Conservation (phyloP, 64 coral and sea anemone species). For the Stichodactyla mertensii region DNA sequence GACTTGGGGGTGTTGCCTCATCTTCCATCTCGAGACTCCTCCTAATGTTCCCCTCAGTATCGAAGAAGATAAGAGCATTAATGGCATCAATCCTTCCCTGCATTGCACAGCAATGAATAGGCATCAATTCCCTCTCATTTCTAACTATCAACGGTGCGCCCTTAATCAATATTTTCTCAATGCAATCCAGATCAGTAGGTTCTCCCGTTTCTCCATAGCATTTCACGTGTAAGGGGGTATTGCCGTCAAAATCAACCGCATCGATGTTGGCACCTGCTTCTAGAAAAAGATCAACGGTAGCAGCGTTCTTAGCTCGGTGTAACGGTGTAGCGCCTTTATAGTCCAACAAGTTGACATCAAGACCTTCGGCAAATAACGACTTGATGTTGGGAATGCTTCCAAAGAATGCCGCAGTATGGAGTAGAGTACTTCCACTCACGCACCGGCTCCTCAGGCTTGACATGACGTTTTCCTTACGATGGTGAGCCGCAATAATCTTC, state of each 20-base stretch:
- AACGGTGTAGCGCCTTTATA: constrained; percentile 95
- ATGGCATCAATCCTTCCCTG: constrained; percentile 86
- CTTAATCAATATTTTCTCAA: constrained; percentile 82
- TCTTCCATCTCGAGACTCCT: constrained; percentile 63
- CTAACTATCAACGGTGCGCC: constrained; percentile 42
- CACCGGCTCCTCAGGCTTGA: constrained; percentile 82
- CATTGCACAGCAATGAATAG: constrained; percentile 90
- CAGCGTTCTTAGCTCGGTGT: constrained; percentile 83
- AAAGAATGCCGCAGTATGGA: constrained; percentile 92
- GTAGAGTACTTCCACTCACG: constrained; percentile 82
- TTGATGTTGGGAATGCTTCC: constrained; percentile 72
- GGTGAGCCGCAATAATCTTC: constrained; percentile 63
- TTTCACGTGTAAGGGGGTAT: constrained; percentile 86
- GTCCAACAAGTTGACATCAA: constrained; percentile 78
- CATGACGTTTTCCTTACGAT: constrained; percentile 67
- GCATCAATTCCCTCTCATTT: constrained; percentile 71
- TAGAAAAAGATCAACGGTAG: constrained; percentile 74
- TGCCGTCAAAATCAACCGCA: constrained; percentile 74
- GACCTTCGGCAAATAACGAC: constrained; percentile 74
- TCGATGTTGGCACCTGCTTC: constrained; percentile 82
- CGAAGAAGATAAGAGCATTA: constrained; percentile 77
- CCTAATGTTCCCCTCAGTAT: constrained; percentile 62
- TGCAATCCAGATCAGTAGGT: constrained; percentile 75
- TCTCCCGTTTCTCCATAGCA: constrained; percentile 85
- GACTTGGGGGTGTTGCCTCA: constrained; percentile 60